Conservation (phyloP, 2,888 invertebrate genomes). For the Lysandra coridon region DNA sequence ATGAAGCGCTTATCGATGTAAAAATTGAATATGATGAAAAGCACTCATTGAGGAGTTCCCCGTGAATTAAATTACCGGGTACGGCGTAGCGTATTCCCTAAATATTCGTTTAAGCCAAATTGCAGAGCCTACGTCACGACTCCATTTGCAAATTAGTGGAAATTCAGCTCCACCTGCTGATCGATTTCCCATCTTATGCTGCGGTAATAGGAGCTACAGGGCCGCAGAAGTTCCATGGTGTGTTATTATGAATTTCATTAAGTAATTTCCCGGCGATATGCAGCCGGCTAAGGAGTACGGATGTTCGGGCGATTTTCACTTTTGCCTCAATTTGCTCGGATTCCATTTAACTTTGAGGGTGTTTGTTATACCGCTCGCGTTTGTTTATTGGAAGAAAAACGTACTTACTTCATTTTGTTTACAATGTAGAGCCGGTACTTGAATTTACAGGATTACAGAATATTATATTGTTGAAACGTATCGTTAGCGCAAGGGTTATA, state of each 20-base stretch:
- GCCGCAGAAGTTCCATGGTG: conserved; percentile 28
- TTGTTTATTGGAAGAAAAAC: background rate
- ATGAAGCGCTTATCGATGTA: background rate
- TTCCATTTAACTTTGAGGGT: conserved; percentile 12
- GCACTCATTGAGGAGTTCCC: conserved; percentile 48
- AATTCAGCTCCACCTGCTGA: conserved; percentile 43
- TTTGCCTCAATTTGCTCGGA: conserved; percentile 8
- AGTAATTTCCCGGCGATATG: conserved; percentile 23
- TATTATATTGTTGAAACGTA: no score
- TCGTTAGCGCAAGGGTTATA: no score
- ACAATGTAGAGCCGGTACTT: no score
- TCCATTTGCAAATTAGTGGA: conserved; percentile 77
- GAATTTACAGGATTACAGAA: no score
- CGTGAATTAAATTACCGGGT: conserved; percentile 51
- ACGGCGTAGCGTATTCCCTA: conserved; percentile 50
- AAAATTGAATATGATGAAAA: conserved; percentile 28
- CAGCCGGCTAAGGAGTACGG: conserved; percentile 23
- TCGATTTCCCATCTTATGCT: background rate
- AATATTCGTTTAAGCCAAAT: conserved; percentile 73
- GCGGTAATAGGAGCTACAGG: conserved; percentile 32
- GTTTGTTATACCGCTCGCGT: background rate
- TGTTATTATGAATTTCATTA: conserved; percentile 33
- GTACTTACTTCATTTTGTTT: background rate
- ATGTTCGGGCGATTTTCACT: conserved; percentile 26
- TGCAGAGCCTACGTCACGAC: conserved; percentile 69